phyloP scores from a whole-genome alignment of 2,888 invertebrate species.

The Sinodicranocentrus sp. region DNA sequence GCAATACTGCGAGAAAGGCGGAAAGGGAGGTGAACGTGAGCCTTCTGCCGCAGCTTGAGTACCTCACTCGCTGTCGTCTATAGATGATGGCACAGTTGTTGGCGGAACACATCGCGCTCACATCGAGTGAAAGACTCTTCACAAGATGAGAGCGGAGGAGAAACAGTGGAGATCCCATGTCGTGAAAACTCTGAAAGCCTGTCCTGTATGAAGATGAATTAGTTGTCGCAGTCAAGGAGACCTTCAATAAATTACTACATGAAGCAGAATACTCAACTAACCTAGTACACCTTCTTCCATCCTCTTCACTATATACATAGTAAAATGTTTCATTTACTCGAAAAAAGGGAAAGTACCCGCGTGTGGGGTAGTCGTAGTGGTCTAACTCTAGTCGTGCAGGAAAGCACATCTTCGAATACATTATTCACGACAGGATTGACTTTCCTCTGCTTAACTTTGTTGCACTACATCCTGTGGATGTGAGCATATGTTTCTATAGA shows the following conservation, averaged over 20 bases:
- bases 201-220: slow-evolving; percentile 74
- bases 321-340: too few relatives aligned
- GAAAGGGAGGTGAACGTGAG: slow-evolving; percentile 15
- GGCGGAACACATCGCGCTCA: not conserved
- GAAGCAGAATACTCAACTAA: slow-evolving; percentile 12
- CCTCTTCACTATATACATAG: not conserved
- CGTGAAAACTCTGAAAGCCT: slow-evolving; percentile 62
- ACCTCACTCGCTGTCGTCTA: too few relatives aligned
- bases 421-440: slow-evolving; percentile 50
- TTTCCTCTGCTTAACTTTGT: not conserved
- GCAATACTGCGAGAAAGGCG: too few relatives aligned
- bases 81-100: too few relatives aligned
- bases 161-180: slow-evolving; percentile 57
- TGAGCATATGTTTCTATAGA: too few relatives aligned
- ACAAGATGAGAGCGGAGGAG: slow-evolving; percentile 37
- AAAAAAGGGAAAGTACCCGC: too few relatives aligned
- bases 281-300: not conserved
- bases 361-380: too few relatives aligned
- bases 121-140: slow-evolving; percentile 24
- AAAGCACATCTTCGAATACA: slow-evolving; percentile 37
- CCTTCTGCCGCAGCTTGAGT: not conserved
- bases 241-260: slow-evolving; percentile 72
- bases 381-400: too few relatives aligned
- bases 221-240: slow-evolving; percentile 71
- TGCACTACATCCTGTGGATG: too few relatives aligned